phyloP scores from a whole-genome alignment of 2,888 invertebrate genomes.

The Ophonus ardosiacus region DNA sequence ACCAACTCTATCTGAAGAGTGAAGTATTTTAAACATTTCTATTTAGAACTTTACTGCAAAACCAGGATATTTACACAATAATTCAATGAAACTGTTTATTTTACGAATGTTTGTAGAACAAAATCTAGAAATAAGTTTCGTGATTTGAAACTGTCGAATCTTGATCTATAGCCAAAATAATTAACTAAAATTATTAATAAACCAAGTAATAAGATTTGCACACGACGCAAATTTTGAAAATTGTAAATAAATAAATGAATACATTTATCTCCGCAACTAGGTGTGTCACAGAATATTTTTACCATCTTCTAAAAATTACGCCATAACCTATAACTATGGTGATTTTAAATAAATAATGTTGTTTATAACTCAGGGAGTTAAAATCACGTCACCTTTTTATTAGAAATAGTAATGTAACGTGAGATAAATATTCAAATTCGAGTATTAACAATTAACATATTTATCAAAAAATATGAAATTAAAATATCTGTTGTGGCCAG shows the following conservation, averaged over 20 bases:
- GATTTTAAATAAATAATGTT: too few relatives aligned
- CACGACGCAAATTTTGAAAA: not conserved
- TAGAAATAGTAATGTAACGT: too few relatives aligned
- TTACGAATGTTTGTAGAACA: not conserved
- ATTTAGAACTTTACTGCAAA: not conserved
- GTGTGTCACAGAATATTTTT: too few relatives aligned
- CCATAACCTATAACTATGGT: too few relatives aligned
- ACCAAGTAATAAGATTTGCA: not conserved
- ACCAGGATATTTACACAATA: constrained; percentile 7
- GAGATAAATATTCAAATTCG: too few relatives aligned
- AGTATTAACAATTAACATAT: too few relatives aligned
- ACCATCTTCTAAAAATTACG: too few relatives aligned
- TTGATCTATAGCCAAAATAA: not conserved
- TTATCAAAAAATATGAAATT: too few relatives aligned
- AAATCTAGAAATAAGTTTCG: not conserved
- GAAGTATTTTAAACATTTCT: not conserved
- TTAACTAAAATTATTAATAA: not conserved
- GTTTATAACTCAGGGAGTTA: too few relatives aligned
- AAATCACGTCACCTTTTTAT: too few relatives aligned
- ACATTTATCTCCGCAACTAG: not conserved
- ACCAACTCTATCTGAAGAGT: too few relatives aligned
- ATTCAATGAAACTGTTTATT: constrained; percentile 3
- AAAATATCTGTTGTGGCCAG: too few relatives aligned
- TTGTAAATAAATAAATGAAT: not conserved
- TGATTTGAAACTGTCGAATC: not conserved